Conservation (phyloP, 2,113 vertebrate species). For the Syngnathus scovelli region DNA sequence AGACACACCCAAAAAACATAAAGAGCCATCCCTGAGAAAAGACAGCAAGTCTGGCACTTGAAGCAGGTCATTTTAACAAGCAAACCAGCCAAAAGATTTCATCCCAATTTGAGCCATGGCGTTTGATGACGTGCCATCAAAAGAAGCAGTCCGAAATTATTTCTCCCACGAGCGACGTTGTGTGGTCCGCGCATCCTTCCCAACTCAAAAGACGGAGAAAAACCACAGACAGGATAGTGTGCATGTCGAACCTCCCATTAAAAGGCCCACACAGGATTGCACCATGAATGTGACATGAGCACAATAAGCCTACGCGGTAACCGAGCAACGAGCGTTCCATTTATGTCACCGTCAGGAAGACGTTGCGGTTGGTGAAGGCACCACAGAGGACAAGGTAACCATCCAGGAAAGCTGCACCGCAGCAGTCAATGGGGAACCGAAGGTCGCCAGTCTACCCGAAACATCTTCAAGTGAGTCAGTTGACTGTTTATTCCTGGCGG, state of each 20-base stretch:
- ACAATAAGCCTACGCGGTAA: not conserved
- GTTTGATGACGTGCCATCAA: not conserved
- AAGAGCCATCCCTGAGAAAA: no score
- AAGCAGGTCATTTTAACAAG: not conserved
- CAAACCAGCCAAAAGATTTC: not conserved
- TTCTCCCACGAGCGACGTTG: not conserved
- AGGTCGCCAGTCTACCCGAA: conserved; percentile 55
- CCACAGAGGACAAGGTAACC: not conserved
- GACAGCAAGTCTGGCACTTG: not conserved
- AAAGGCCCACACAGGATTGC: not conserved
- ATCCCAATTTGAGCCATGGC: not conserved
- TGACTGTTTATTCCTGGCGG: not conserved
- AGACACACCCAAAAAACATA: no score
- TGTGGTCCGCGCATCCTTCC: conserved; percentile 30
- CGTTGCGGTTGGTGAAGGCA: not conserved
- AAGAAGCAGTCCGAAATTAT: not conserved
- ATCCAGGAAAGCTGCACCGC: conserved; percentile 7
- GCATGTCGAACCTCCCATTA: not conserved
- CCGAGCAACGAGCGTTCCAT: not conserved
- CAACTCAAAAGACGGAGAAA: conserved; percentile 19
- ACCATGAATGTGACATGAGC: not conserved
- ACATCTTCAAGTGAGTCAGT: conserved; percentile 71
- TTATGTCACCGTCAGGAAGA: not conserved
- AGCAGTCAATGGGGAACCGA: not conserved
- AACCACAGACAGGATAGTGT: conserved; percentile 23